phyloP scores from a whole-genome alignment of 2,113 vertebrate genomes.

The Paradoxurus hermaphroditus region DNA sequence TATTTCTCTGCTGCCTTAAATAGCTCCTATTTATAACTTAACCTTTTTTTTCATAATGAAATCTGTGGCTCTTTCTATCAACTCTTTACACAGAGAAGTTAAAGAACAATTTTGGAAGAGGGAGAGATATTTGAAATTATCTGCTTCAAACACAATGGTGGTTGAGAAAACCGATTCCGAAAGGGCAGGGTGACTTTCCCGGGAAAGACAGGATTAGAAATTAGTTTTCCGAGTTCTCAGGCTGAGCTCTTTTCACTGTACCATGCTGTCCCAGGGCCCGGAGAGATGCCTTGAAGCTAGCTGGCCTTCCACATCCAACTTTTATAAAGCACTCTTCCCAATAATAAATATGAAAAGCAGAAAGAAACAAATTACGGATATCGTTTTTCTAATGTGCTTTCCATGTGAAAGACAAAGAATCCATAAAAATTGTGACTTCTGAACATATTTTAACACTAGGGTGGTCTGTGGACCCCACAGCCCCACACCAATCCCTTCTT shows the following conservation, averaged over 20 bases:
- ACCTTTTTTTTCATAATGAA: background rate
- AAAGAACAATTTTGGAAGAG: background rate
- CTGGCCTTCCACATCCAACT: background rate
- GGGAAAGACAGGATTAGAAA: background rate
- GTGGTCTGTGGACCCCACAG: background rate
- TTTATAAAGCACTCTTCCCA: background rate
- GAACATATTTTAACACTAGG: background rate
- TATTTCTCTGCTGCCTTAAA: conserved; percentile 29
- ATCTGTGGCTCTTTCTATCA: background rate
- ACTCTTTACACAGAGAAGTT: background rate
- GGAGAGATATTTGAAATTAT: background rate
- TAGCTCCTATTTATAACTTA: conserved; percentile 14
- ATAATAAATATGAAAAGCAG: background rate
- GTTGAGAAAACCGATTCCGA: background rate
- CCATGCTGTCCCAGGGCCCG: background rate
- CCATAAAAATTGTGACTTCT: background rate
- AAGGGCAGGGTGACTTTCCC: background rate
- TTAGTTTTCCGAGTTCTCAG: background rate
- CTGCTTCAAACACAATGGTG: background rate
- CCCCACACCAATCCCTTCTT: background rate
- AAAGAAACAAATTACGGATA: background rate
- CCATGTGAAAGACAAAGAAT: background rate
- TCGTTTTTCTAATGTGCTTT: background rate
- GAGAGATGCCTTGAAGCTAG: background rate
- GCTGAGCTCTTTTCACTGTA: background rate